Conservation (phyloP, 1,140 invertebrate species). For the Asbolus verrucosus region DNA sequence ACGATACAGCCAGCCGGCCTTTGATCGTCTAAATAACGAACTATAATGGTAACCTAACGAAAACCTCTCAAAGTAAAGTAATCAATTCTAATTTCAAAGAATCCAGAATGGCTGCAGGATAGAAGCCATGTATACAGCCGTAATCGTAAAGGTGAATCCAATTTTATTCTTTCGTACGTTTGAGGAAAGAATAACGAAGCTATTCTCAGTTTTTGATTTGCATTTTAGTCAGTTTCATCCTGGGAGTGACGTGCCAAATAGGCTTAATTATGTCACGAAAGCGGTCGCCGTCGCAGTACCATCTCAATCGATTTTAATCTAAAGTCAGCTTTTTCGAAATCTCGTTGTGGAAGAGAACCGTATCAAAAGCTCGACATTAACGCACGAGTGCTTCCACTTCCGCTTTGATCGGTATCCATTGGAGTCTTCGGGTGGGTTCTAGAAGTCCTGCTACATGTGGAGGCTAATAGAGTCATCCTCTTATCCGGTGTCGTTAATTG, state of each 20-base stretch:
- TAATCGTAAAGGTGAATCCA: constrained; percentile 1
- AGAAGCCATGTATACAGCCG: too few species aligned
- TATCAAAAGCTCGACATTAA: constrained; percentile 36
- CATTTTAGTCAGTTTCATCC: constrained; percentile 1
- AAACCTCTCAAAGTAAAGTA: constrained; percentile 12
- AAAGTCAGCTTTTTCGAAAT: constrained; percentile 34
- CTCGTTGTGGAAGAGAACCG: constrained; percentile 17
- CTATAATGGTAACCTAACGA: constrained; percentile 8
- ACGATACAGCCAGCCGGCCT: constrained; percentile 9
- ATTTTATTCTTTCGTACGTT: background rate
- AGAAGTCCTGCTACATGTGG: background rate
- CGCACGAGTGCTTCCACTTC: constrained; percentile 17
- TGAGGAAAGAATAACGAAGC: background rate
- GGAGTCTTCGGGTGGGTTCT: background rate
- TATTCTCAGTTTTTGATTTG: constrained; percentile 15
- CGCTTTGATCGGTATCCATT: constrained; percentile 20
- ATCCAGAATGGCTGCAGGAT: too few species aligned
- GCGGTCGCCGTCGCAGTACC: constrained; percentile 9
- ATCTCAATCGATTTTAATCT: constrained; percentile 33
- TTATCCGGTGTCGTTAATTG: constrained; percentile 6
- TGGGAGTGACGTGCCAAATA: background rate
- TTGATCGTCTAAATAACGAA: constrained; percentile 19
- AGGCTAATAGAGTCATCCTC: constrained; percentile 9
- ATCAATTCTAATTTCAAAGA: constrained; percentile 10
- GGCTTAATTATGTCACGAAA: constrained; percentile 17